Evolutionary conservation across 2,113 vertebrate genomes (phyloP).

Genomic region (Anhinga anhinga): DNA sequence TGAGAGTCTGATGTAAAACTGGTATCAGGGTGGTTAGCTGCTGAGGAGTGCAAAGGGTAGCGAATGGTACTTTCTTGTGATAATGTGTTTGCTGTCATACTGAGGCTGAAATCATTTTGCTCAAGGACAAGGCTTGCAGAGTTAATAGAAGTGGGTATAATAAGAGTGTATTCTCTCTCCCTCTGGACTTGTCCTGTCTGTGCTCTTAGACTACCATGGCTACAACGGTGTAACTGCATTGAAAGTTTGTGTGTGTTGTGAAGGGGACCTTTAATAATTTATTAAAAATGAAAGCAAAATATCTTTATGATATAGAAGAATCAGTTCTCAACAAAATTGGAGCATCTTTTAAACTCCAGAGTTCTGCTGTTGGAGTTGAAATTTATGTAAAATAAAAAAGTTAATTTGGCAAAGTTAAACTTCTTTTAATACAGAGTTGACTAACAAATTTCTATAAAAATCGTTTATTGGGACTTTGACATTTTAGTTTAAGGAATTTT

Average conservation of each 20-base stretch:
- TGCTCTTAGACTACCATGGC: background rate
- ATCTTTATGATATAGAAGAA: background rate
- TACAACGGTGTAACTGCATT: background rate
- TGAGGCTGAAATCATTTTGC: background rate
- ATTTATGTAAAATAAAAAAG: background rate
- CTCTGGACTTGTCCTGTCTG: background rate
- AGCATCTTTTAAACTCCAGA: background rate
- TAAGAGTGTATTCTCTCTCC: background rate
- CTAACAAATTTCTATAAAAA: background rate
- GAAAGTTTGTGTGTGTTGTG: background rate
- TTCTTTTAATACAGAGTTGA: background rate
- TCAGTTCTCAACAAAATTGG: background rate
- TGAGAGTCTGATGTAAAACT: background rate
- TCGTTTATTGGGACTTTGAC: background rate
- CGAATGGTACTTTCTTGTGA: background rate
- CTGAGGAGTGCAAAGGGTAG: background rate
- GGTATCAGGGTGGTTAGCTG: background rate
- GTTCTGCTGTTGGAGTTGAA: background rate
- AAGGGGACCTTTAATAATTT: background rate
- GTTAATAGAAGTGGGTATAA: background rate
- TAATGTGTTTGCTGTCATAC: background rate
- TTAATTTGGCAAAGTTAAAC: background rate
- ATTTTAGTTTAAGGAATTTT: background rate
- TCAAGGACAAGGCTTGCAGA: background rate
- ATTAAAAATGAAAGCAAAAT: background rate